phyloP scores from a whole-genome alignment of 2,797 vertebrate genomes.

The Pterois miles region DNA sequence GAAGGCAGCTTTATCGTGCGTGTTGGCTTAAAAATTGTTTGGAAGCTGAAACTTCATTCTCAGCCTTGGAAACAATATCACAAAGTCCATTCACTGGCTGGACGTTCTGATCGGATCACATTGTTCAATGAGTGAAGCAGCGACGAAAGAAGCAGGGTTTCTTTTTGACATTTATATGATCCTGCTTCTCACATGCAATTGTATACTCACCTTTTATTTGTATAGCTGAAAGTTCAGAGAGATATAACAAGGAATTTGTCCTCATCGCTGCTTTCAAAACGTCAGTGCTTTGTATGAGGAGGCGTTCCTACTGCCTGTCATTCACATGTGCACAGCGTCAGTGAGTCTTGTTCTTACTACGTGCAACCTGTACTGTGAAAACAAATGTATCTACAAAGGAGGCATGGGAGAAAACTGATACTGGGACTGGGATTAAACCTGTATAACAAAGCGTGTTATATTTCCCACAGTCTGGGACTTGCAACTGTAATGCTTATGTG shows the following conservation, averaged over 20 bases:
- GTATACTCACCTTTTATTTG: neutral
- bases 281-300: slow-evolving; percentile 18
- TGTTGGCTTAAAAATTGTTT: neutral
- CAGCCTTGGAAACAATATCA: neutral
- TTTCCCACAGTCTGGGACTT: slow-evolving; percentile 35
- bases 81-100: neutral
- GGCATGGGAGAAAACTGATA: slow-evolving; percentile 37
- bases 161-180: neutral
- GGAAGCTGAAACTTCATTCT: neutral
- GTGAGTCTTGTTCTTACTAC: slow-evolving; percentile 23
- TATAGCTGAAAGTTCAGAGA: neutral
- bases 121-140: neutral
- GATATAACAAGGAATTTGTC: slow-evolving; percentile 8
- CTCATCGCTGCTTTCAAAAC: slow-evolving; percentile 58
- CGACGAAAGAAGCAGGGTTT: neutral
- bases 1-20: neutral
- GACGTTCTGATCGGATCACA: neutral
- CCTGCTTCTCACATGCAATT: neutral
- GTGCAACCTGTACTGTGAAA: slow-evolving; percentile 39
- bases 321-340: slow-evolving; percentile 19
- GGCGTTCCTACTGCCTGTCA: slow-evolving; percentile 20
- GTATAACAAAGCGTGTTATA: slow-evolving; percentile 34
- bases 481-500: neutral
- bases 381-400: slow-evolving; percentile 32
- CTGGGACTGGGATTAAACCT: slow-evolving; percentile 34